Percentiles rank a stretch among this genome's conserved stretches.
phyloP scores from a whole-genome alignment of 2,888 invertebrate species.

The Epistrophe grossulariae region DNA sequence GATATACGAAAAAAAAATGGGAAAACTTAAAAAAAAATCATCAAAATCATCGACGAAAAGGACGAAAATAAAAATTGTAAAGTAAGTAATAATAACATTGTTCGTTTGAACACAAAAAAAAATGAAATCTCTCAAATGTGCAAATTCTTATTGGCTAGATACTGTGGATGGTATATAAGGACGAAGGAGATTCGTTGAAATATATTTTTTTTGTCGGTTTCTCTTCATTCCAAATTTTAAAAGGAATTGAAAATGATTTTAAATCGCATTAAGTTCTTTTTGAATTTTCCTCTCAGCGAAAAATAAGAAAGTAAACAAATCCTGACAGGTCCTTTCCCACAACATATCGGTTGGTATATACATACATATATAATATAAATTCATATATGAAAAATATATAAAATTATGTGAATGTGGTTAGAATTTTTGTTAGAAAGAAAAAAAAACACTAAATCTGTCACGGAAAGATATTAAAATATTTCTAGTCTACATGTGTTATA shows the following conservation, averaged over 20 bases:
- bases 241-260: conserved; percentile 61
- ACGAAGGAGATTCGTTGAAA: neutral
- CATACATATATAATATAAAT: no score
- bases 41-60: conserved; percentile 59
- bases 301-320: conserved; percentile 59
- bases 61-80: conserved; percentile 47
- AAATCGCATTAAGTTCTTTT: conserved; percentile 70
- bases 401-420: conserved; percentile 40
- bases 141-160: conserved; percentile 45
- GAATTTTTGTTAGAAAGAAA: neutral
- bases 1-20: neutral
- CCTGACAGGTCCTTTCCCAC: conserved; percentile 46
- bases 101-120: conserved; percentile 29
- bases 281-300: conserved; percentile 35
- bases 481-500: conserved; percentile 34
- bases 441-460: conserved; percentile 43
- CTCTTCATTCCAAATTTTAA: neutral
- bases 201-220: conserved; percentile 1
- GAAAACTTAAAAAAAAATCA: conserved; percentile 24
- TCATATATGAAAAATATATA: neutral
- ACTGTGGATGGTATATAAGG: neutral
- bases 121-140: conserved; percentile 38
- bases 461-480: conserved; percentile 53
- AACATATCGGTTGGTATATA: neutral
- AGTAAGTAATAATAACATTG: conserved; percentile 73